Evolutionary conservation across 2,113 vertebrate genomes (phyloP), one percentile per base, ranked within the genome.

Genomic region (Cololabis saira): DNA sequence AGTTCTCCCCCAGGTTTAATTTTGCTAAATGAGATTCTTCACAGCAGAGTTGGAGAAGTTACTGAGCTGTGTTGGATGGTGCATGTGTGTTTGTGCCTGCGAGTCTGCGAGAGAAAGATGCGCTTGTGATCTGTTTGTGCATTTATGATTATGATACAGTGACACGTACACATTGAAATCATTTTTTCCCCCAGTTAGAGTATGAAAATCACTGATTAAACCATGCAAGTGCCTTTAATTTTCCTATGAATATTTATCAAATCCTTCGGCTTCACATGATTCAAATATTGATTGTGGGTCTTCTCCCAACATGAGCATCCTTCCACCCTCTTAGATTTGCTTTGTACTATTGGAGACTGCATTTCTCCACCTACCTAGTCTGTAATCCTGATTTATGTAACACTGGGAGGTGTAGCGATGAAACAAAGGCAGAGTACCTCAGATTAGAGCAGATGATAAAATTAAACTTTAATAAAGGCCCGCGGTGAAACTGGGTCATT

Each of bases 401-500:
- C 0, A 60, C 64, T 47, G 33, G 22, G 56, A 67, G 65, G 67
- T 80, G 85, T 27, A 24, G 41, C 54, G 56, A 49, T 66, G 40
- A 74, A 80, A 86, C 58, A 78, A 78, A 74, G 65, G 51, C 56
- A 14, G 65, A 57, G 58, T 5, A 44, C 60, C 76, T 78, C 74
- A 72, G 69, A 84, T 86, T 66, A 71, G 48, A 76, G 67, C 62
- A 67, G 65, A 72, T 75, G 81, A 89, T 79, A 71, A 73, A 76
- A 81, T 86, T 55, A 86, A 86, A 81, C 60, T 81, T 86, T 84
- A 70, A 85, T 87, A 80, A 81, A 53, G 3, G 75, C 68, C 61
- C 65, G 1, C 14, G 42, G 63, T 47, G 64, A 78, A 89, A 89
- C 12, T 83, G 67, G 79, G 74, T 80, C 72, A 68, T 27, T 43